Conservation (phyloP, 2,113 vertebrate genomes). For the Tachuris rubrigastra region DNA sequence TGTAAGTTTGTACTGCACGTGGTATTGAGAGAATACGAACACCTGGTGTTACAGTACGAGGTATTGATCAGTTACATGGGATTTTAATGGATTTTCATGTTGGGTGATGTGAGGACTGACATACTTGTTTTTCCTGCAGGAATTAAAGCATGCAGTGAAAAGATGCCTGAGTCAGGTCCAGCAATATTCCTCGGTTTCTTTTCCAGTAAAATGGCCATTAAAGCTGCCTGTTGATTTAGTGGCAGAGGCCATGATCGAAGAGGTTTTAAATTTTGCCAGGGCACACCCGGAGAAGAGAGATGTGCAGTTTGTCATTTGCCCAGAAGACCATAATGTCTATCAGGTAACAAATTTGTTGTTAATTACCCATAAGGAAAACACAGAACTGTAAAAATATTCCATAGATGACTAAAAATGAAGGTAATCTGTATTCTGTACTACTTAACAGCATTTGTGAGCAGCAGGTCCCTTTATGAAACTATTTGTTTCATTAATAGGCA, state of each 20-base stretch:
- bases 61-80: neutral
- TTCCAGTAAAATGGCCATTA: conserved; percentile 74
- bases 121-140: conserved; percentile 61
- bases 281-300: neutral
- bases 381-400: neutral
- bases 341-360: conserved; percentile 69
- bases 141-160: neutral
- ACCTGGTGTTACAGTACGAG: neutral
- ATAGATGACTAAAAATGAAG: neutral
- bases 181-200: conserved; percentile 70
- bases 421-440: neutral
- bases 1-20: conserved; percentile 71
- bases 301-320: conserved; percentile 78
- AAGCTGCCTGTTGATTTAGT: neutral
- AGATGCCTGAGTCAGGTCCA: neutral
- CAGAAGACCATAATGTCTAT: neutral
- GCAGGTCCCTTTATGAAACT: neutral
- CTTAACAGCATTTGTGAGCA: rapidly evolving
- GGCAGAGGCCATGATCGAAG: conserved; percentile 69
- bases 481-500: neutral
- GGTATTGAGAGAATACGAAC: neutral
- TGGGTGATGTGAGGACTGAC: neutral
- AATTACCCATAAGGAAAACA: neutral
- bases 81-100: neutral
- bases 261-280: conserved; percentile 63